phyloP scores from a whole-genome alignment of 92 coral and sea anemone genomes.

The Pocillopora grandis region DNA sequence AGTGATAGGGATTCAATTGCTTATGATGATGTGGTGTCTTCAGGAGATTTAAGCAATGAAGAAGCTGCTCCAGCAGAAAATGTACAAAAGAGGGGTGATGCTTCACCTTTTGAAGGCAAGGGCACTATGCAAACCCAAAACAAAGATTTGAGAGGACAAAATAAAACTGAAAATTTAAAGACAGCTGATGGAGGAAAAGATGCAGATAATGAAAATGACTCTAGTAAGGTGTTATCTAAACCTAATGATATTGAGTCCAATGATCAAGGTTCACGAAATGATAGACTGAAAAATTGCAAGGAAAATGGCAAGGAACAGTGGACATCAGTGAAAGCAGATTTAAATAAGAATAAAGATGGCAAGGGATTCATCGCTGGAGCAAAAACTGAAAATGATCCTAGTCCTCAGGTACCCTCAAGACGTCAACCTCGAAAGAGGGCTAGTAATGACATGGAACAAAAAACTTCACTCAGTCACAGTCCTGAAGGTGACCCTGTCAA shows the following conservation, averaged over 20 bases:
- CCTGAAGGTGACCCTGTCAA: conserved; percentile 52
- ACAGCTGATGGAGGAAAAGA: conserved; percentile 19
- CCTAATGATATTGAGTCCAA: not conserved
- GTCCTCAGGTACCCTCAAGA: conserved; percentile 29
- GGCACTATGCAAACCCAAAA: not conserved
- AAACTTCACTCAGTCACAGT: not conserved
- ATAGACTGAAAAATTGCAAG: conserved; percentile 35
- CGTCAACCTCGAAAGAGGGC: conserved; percentile 24
- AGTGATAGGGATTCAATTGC: not conserved
- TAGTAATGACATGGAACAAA: conserved; percentile 7
- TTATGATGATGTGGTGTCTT: conserved; percentile 33
- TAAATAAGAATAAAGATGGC: not conserved
- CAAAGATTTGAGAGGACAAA: not conserved
- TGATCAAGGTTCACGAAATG: conserved; percentile 2
- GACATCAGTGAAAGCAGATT: conserved; percentile 43
- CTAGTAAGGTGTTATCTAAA: not conserved
- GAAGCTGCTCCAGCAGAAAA: not conserved
- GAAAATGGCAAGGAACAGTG: conserved; percentile 67
- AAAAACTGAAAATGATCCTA: not conserved
- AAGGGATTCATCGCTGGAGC: not conserved
- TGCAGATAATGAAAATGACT: not conserved
- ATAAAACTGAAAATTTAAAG: not conserved
- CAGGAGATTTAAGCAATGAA: not conserved
- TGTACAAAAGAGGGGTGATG: not conserved
- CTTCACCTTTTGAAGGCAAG: not conserved